Conservation (phyloP, 2,113 vertebrate genomes). For the Siphamia tubifer region DNA sequence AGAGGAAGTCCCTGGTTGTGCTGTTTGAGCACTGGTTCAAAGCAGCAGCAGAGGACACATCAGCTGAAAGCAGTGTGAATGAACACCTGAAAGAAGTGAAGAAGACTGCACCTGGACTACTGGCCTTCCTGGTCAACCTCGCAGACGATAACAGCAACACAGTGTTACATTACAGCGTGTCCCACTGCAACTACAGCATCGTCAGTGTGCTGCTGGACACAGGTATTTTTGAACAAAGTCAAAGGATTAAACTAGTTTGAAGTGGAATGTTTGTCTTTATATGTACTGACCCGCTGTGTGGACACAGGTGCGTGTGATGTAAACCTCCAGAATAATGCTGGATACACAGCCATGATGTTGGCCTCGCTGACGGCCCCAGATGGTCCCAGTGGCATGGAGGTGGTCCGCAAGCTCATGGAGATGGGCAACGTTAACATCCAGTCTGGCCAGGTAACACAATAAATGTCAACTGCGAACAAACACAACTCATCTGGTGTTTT, state of each 20-base stretch:
- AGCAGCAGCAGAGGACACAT: conserved; percentile 85
- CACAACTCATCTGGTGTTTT: too few relatives aligned
- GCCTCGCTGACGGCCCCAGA: conserved; percentile 86
- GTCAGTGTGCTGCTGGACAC: conserved; percentile 89
- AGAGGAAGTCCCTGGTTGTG: conserved; percentile 82
- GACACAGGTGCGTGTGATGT: conserved; percentile 75
- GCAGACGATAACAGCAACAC: conserved; percentile 93
- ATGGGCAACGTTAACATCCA: conserved; percentile 85
- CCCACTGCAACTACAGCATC: conserved; percentile 90
- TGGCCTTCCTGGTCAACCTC: conserved; percentile 88
- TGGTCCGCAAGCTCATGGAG: conserved; percentile 87
- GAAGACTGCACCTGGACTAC: conserved; percentile 74
- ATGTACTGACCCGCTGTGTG: not conserved
- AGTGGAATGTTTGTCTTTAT: not conserved
- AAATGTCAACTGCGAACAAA: too few relatives aligned
- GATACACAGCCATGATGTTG: conserved; percentile 93
- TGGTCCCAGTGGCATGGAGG: conserved; percentile 85
- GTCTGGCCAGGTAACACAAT: conserved; percentile 84
- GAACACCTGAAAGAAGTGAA: conserved; percentile 79
- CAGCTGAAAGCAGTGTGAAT: conserved; percentile 76
- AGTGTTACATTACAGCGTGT: conserved; percentile 93
- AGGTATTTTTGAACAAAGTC: conserved; percentile 67
- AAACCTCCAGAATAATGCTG: conserved; percentile 89
- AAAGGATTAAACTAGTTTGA: not conserved
- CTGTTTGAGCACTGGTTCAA: conserved; percentile 92